Base-by-base conservation (phyloP, 2,113 vertebrate genomes). In the Tetrao urogallus region DNA sequence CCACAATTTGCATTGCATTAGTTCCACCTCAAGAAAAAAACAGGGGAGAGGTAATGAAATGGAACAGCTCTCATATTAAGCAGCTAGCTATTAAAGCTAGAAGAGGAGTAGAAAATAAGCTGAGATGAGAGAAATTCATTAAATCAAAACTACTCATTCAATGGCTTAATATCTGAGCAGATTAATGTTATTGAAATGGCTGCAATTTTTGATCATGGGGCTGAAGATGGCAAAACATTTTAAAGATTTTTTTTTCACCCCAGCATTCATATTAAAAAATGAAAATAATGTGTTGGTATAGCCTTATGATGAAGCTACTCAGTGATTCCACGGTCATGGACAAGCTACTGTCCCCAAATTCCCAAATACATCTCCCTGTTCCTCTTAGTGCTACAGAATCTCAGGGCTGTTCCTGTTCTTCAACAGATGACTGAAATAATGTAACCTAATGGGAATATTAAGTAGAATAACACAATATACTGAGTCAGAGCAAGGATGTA, bases 11-110 rank as follows among this genome's bases (percentile, higher is more conserved):
- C 92, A 95, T 88, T 86, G 85, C 84, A 96, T 97, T 97, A 95
- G 95, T 97, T 97, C 96, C 93, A 97, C 93, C 95, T 97, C 95
- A 92, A 96, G 94, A 95, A 94, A 96, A 97, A 97, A 96, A 84
- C 72, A 85, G 94, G 93, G 94, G 95, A 86, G 97, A 97, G 77
- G 91, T 97, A 98, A 98, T 97, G 97, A 97, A 97, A 96, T 19
- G 92, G 97, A 98, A 96, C 90, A 94, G 79, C 92, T 96, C 92
- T 94, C 86, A 76, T 94, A 97, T 97, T 96, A 97, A 97, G 93
- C 88, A 97, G 93, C 94, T 95, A 97, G 94, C 94, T 97, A 95
- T 97, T 97, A 95, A 96, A 97, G 81, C 93, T 82, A 93, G 90
- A 96, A 97, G 88, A 96, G 93, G 89, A 95, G 93, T 93, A 91